A percentile compares a stretch with the other conserved stretches of the same genome.
phyloP scores from a whole-genome alignment of 37 sponge, comb jelly and placozoan genomes.

The Chondrilla cf. caribensis region DNA sequence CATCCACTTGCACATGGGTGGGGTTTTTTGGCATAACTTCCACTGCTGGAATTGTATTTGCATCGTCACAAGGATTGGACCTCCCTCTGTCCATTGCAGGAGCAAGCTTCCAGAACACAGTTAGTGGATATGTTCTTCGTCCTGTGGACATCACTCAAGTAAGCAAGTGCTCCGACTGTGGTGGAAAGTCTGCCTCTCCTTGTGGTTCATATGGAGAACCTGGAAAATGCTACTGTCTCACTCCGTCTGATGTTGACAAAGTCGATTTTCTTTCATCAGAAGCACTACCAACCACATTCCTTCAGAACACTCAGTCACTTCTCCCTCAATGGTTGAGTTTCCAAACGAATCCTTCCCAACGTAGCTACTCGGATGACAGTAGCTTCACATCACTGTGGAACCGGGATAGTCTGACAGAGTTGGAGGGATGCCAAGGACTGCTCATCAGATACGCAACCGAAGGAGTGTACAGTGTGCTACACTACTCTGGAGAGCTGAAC shows the following conservation, averaged over 20 bases:
- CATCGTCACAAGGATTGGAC: not conserved
- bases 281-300: not conserved
- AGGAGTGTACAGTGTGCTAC: not conserved
- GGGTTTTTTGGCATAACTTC: not conserved
- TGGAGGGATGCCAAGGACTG: not conserved
- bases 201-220: not conserved
- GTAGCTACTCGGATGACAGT: not conserved
- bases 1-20: slow-evolving; percentile 16
- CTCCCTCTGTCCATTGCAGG: slow-evolving; percentile 17
- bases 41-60: slow-evolving; percentile 18
- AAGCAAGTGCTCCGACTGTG: not conserved
- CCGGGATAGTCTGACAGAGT: not conserved
- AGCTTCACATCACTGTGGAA: not conserved
- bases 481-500: not conserved
- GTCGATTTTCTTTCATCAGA: not conserved
- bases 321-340: not conserved
- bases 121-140: not conserved
- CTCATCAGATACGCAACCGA: not conserved
- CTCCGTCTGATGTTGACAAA: not conserved
- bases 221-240: slow-evolving; percentile 13
- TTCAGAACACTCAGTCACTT: not conserved
- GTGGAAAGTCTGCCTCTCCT: no score
- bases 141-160: not conserved
- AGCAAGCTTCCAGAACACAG: not conserved
- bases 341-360: not conserved